Evolutionary conservation across 2,113 vertebrate genomes (phyloP).

Genomic region (Sylvicapra grimmia): DNA sequence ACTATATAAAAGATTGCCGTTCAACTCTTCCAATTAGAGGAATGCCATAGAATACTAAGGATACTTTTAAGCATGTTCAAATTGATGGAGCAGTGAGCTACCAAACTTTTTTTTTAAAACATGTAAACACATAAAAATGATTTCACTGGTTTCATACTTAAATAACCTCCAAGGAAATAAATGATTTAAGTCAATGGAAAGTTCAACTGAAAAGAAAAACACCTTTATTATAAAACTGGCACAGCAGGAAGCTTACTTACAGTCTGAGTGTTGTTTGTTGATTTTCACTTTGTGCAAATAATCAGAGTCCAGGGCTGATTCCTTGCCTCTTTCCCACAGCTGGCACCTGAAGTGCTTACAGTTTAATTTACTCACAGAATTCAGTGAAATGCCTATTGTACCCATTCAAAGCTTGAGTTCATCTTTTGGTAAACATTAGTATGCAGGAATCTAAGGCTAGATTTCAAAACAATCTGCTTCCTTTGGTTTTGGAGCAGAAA

Average conservation of each 20-base stretch:
- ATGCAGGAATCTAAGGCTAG: background rate
- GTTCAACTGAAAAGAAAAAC: slow-evolving; percentile 59
- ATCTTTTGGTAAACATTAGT: background rate
- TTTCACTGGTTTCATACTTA: slow-evolving; percentile 45
- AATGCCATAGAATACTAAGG: background rate
- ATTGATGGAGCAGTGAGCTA: background rate
- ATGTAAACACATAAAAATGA: background rate
- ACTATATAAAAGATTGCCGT: background rate
- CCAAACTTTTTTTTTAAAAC: background rate
- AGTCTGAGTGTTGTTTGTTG: slow-evolving; percentile 25
- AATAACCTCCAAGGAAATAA: slow-evolving; percentile 48
- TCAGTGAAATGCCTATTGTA: background rate
- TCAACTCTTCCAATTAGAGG: background rate
- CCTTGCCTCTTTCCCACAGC: slow-evolving; percentile 1
- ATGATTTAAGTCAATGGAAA: slow-evolving; percentile 36
- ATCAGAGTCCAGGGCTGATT: slow-evolving; percentile 13
- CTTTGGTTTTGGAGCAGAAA: background rate
- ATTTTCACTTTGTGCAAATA: slow-evolving; percentile 55
- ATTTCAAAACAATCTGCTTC: background rate
- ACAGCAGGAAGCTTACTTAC: slow-evolving; percentile 33
- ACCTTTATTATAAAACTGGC: slow-evolving; percentile 22
- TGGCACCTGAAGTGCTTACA: background rate
- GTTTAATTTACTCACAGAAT: background rate
- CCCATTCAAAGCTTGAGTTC: background rate
- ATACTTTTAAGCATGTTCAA: background rate